Base-by-base conservation (phyloP, 1,140 invertebrate genomes). In the Ditylenchus dipsaci region DNA sequence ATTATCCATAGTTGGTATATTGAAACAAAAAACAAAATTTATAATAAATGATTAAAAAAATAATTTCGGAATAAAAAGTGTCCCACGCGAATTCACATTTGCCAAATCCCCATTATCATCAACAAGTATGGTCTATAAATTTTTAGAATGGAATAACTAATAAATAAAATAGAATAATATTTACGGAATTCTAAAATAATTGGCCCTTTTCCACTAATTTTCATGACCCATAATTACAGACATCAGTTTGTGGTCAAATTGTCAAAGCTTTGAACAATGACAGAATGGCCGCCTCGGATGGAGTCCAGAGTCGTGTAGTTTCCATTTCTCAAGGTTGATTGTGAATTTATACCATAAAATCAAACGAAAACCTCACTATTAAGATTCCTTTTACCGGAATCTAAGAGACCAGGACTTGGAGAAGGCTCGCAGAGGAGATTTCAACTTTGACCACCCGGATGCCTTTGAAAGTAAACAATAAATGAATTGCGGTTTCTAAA, bases 401-500 rank as follows among this genome's bases (percentile, higher is more conserved):
- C 86, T 98, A 27, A 90, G 88, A 15, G 85, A 87, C 26, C 5
- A 42, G 0, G 88, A 89, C 9, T 89, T 90, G 78, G 78, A 88
- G 0, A 89, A 89, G 81, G 94, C 93, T n/a, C 87, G 89, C 61
- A 90, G 90, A 78, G 94, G 95, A 59, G 88, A 91, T 70, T 97
- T 91, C 79, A 95, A 98, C 86, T 98, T 97, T 86, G 95, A 98
- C 85, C 95, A 98, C 86, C 95, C 95, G 23, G 87, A 91, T 64
- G 49, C 49, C 8, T 53, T 53, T 26, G 49, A 53, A 26, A 19
- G 23, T 53, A 21, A 19, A 26, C 15, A 21, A 8, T 21, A 21
- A 1, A 21, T 3, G 7, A 64, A 65, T 61, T 65, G 1, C 15
- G 7, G 33, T 11, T 65, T 65, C 45, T 65, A 3, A 38, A 38